These are phyloP conservation scores for Zhengitettix transpicula DNA, from an alignment of 2,888 invertebrate genomes.

Conservation along the genomic window DNA sequence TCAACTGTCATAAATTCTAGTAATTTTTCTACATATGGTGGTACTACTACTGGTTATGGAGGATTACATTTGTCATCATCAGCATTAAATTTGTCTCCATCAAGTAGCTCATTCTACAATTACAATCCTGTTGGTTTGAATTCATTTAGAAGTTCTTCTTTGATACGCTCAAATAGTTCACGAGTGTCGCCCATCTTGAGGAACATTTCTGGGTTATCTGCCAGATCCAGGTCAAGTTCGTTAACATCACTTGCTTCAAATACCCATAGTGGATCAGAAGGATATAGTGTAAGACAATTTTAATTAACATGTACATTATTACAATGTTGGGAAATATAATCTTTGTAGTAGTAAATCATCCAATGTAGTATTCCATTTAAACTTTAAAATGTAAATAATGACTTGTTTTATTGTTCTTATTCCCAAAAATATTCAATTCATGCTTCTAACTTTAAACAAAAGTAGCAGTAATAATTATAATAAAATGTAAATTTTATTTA, in stretches of 20 bases:
- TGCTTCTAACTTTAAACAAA: no score
- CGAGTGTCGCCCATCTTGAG: background rate
- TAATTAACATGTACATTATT: background rate
- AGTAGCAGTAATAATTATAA: no score
- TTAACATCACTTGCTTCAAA: conserved; percentile 8
- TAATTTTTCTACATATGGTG: conserved; percentile 33
- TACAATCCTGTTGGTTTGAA: background rate
- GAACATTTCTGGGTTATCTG: conserved; percentile 20
- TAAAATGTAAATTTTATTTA: no score
- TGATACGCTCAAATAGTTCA: conserved; percentile 8
- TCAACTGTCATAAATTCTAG: no score
- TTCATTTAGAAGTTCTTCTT: conserved; percentile 1
- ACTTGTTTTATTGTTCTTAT: no score
- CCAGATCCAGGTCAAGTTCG: conserved; percentile 15
- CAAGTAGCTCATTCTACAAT: background rate
- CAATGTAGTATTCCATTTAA: no score
- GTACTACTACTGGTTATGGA: conserved; percentile 48
- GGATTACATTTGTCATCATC: conserved; percentile 35
- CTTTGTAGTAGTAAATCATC: no score
- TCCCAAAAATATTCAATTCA: no score
- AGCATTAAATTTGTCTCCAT: background rate
- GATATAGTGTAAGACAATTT: conserved; percentile 58
- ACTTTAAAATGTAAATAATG: no score
- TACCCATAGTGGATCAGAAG: conserved; percentile 40
- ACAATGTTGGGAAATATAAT: no score